Evolutionary conservation across 2,113 vertebrate species (phyloP).

Genomic region (Glaucidium brasilianum): DNA sequence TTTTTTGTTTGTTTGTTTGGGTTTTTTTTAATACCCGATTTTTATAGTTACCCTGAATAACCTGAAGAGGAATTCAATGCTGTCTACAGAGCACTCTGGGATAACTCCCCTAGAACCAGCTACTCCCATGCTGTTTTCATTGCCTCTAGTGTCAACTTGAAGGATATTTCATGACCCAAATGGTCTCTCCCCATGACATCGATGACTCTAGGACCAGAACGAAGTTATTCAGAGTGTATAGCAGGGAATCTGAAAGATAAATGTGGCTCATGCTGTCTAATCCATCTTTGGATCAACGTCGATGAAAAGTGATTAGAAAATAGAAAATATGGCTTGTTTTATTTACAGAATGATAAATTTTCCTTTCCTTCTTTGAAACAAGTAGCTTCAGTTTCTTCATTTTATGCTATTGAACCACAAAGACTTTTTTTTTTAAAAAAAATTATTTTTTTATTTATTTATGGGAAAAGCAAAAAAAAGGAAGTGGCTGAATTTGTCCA

Average conservation of each 20-base stretch:
- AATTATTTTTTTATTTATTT: neutral
- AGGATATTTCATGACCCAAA: slow-evolving; percentile 18
- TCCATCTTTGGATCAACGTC: neutral
- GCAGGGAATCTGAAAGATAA: slow-evolving; percentile 3
- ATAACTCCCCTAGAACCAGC: neutral
- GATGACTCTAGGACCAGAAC: neutral
- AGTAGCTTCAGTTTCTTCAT: neutral
- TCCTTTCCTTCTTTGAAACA: neutral
- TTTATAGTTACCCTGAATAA: neutral
- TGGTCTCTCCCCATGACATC: neutral
- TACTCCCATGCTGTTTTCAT: neutral
- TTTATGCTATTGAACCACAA: neutral
- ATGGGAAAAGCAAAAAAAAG: neutral
- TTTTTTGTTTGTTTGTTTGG: too few species aligned
- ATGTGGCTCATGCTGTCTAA: neutral
- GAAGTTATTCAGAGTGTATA: neutral
- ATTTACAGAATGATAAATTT: slow-evolving; percentile 1
- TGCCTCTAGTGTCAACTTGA: neutral
- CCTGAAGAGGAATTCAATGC: neutral
- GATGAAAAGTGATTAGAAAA: slow-evolving; percentile 41
- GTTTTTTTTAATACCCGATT: neutral
- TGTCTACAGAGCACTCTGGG: neutral
- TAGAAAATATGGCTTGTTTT: neutral
- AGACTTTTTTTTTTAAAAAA: neutral
- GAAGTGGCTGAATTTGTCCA: neutral